These are phyloP conservation scores for Harpagoxenus sublaevis DNA, from an alignment of 2,888 invertebrate species.

Conservation along the genomic window DNA sequence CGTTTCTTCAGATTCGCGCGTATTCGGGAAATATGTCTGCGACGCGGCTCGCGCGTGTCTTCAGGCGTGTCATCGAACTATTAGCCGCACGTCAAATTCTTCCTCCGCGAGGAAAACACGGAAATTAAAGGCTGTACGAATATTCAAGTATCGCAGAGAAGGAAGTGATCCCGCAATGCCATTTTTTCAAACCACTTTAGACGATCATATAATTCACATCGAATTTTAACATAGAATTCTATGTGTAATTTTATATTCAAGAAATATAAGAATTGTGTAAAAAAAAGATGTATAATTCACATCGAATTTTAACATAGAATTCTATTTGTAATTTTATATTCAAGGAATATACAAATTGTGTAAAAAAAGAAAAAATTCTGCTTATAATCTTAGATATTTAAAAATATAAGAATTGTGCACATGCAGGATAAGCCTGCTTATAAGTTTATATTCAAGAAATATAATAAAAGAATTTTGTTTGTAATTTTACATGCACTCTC, in stretches of 20 bases:
- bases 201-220: not conserved
- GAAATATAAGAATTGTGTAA: not conserved
- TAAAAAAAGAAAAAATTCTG: not conserved
- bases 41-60: conserved; percentile 42
- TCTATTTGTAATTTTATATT: not conserved
- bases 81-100: not conserved
- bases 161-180: not conserved
- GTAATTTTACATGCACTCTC: not conserved
- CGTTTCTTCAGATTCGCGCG: conserved; percentile 40
- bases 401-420: not conserved
- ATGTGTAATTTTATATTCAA: not conserved
- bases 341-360: not conserved
- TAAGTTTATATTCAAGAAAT: not conserved
- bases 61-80: conserved; percentile 25
- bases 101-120: not conserved
- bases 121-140: not conserved
- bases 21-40: conserved; percentile 41
- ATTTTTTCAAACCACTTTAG: not conserved
- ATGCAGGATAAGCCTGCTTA: not conserved
- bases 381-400: not conserved
- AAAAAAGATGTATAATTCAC: not conserved
- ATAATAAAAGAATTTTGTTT: not conserved
- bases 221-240: not conserved
- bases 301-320: not conserved
- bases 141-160: not conserved